phyloP scores from a whole-genome alignment of 2,797 vertebrate genomes.

The Chromis chromis region DNA sequence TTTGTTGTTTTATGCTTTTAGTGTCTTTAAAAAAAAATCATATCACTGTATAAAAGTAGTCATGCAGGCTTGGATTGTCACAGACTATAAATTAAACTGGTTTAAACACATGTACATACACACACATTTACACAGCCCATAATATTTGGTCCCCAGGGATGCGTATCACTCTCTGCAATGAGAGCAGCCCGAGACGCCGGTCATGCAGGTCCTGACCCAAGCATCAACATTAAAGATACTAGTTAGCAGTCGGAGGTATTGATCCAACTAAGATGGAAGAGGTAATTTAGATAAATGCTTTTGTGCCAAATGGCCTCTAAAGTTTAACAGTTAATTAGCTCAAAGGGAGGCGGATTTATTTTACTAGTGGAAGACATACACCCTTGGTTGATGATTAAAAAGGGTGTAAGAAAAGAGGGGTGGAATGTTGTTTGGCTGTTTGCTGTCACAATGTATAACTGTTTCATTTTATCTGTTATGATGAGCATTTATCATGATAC shows the following conservation, averaged over 20 bases:
- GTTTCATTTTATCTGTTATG: slow-evolving; percentile 14
- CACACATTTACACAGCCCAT: neutral
- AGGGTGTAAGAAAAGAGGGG: neutral
- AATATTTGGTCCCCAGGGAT: slow-evolving; percentile 1
- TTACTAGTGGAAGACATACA: slow-evolving; percentile 12
- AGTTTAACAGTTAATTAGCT: slow-evolving; percentile 40
- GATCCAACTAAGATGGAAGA: slow-evolving; percentile 40
- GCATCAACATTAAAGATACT: neutral
- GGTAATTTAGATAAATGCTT: slow-evolving; percentile 41
- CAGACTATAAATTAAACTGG: neutral
- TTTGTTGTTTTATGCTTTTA: neutral
- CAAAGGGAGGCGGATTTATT: neutral
- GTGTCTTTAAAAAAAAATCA: too few relatives aligned
- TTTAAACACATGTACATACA: neutral
- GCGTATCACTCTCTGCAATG: slow-evolving; percentile 18
- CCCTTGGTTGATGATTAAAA: slow-evolving; percentile 10
- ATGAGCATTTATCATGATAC: slow-evolving; percentile 16
- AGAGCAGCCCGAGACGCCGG: neutral
- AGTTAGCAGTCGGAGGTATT: slow-evolving; percentile 29
- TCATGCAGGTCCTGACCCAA: slow-evolving; percentile 29
- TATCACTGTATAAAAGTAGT: neutral
- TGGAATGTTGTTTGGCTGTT: neutral
- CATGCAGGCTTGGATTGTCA: neutral
- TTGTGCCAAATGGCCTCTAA: slow-evolving; percentile 9
- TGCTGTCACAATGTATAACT: neutral